A percentile compares a stretch with the other conserved stretches of the same genome.
These are phyloP conservation scores for Neotoxoptera formosana DNA, from an alignment of 1,140 invertebrate genomes.

Conservation along the genomic window DNA sequence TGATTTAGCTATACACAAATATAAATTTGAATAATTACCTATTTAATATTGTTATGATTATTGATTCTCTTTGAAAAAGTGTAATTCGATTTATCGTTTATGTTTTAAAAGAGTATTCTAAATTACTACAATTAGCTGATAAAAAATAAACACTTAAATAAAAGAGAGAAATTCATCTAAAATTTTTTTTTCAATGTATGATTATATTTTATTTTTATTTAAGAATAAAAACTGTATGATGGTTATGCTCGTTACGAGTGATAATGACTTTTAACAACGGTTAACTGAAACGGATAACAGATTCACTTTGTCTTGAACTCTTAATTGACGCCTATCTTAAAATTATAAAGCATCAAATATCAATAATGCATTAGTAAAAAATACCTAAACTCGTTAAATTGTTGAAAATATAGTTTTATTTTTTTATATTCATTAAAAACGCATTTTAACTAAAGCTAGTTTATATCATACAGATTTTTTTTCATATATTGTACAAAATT, in stretches of 20 bases:
- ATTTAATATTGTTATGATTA: neutral
- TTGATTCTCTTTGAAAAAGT: neutral
- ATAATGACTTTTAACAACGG: neutral
- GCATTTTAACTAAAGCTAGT: slow-evolving; percentile 3
- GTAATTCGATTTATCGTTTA: neutral
- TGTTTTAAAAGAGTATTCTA: neutral
- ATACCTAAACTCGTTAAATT: slow-evolving; percentile 35
- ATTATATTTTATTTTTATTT: neutral
- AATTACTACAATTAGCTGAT: neutral
- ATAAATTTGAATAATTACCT: neutral
- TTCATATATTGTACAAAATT: slow-evolving; percentile 34
- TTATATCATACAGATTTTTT: neutral
- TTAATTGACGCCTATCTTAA: neutral
- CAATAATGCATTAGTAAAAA: neutral
- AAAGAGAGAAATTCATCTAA: neutral
- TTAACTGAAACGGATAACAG: neutral
- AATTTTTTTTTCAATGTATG: neutral
- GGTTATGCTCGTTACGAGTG: neutral
- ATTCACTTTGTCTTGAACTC: neutral
- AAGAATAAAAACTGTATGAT: neutral
- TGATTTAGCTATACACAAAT: neutral
- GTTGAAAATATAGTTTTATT: slow-evolving; percentile 45
- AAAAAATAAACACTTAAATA: neutral
- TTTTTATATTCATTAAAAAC: slow-evolving; percentile 33
- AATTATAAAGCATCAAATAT: neutral